Evolutionary conservation across 2,797 vertebrate species (phyloP).

Genomic region (Microchirus variegatus): DNA sequence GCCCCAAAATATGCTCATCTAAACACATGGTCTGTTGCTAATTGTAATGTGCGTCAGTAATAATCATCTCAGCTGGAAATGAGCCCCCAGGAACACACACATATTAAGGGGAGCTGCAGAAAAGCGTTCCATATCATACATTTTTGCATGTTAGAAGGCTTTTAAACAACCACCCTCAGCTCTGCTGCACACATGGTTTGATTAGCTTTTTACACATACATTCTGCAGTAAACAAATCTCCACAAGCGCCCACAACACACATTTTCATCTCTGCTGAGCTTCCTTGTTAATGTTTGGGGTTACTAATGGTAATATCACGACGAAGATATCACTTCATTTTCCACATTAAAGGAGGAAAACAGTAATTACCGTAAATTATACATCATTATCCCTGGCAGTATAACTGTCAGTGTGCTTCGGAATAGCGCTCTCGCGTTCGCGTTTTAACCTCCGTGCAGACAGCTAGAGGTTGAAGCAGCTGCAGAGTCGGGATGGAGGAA

Average conservation of each 20-base stretch:
- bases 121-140: too few species aligned
- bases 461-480: conserved; percentile 11
- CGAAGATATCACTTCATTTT: conserved; percentile 28
- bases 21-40: too few species aligned
- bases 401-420: conserved; percentile 26
- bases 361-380: conserved; percentile 57
- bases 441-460: conserved; percentile 17
- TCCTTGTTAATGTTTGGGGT: conserved; percentile 14
- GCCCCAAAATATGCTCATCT: too few species aligned
- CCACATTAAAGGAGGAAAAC: conserved; percentile 11
- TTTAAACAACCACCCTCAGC: too few species aligned
- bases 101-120: too few species aligned
- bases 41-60: too few species aligned
- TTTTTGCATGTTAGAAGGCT: too few species aligned
- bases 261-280: conserved; percentile 7
- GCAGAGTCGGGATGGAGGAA: conserved; percentile 12
- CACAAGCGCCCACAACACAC: conserved; percentile 5
- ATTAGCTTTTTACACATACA: background rate
- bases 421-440: conserved; percentile 16
- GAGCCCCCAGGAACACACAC: too few species aligned
- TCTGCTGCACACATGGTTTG: background rate
- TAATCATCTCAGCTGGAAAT: too few species aligned
- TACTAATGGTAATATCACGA: conserved; percentile 20
- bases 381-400: conserved; percentile 48
- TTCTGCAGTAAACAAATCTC: conserved; percentile 22